phyloP scores from a whole-genome alignment of 2,113 vertebrate genomes.

The Sus scrofa region T2T-Sscrofa CM000830.6:38001001-38001500 shows the following conservation, averaged over 20 bases:
- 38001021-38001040: conserved; percentile 29
- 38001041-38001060: conserved; percentile 3
- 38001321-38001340: background rate
- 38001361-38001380: conserved; percentile 10
- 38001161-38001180: background rate
- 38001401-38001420: background rate
- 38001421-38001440: background rate
- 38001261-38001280: conserved; percentile 53
- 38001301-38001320: background rate
- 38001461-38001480: background rate
- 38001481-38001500: background rate
- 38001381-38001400: background rate
- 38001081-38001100: background rate
- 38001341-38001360: background rate
- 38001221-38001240: conserved; percentile 23
- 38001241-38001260: conserved; percentile 57
- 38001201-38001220: conserved; percentile 45
- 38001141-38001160: conserved; percentile 8
- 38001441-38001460: background rate
- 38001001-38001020: conserved; percentile 2
- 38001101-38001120: conserved; percentile 53
- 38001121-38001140: background rate
- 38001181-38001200: conserved; percentile 64
- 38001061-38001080: conserved; percentile 48
- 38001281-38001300: conserved; percentile 28